Conservation (phyloP, 2,888 invertebrate genomes). For the Mayetiola destructor region DNA sequence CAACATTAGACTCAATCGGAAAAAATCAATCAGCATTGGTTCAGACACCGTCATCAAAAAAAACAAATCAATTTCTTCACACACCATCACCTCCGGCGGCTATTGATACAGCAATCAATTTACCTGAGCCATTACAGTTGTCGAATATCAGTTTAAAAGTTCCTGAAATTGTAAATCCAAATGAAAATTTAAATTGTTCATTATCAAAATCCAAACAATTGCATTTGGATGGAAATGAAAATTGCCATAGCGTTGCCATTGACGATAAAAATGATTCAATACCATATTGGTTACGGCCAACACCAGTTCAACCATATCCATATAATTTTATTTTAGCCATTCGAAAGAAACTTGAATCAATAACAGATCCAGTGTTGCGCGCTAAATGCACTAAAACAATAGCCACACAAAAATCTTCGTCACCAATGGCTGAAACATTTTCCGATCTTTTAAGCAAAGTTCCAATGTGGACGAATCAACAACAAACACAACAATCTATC, state of each 20-base stretch:
- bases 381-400: not conserved
- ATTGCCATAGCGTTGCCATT: not conserved
- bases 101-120: not conserved
- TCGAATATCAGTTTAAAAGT: not conserved
- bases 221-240: not conserved
- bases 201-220: not conserved
- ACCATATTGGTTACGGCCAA: conserved; percentile 32
- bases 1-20: not conserved
- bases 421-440: not conserved
- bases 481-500: too few species aligned
- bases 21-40: not conserved
- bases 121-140: not conserved
- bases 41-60: too few species aligned
- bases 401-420: not conserved
- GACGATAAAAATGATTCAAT: not conserved
- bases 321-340: conserved; percentile 47
- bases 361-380: conserved; percentile 22
- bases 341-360: conserved; percentile 39
- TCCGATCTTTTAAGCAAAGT: too few species aligned
- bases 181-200: not conserved
- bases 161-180: not conserved
- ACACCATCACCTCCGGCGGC: too few species aligned
- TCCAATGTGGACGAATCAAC: too few species aligned
- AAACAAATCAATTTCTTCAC: too few species aligned
- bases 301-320: conserved; percentile 37